Evolutionary conservation across 1,140 invertebrate species (phyloP), one percentile per base, ranked within the genome.

Genomic region (Brachionus sp.): DNA sequence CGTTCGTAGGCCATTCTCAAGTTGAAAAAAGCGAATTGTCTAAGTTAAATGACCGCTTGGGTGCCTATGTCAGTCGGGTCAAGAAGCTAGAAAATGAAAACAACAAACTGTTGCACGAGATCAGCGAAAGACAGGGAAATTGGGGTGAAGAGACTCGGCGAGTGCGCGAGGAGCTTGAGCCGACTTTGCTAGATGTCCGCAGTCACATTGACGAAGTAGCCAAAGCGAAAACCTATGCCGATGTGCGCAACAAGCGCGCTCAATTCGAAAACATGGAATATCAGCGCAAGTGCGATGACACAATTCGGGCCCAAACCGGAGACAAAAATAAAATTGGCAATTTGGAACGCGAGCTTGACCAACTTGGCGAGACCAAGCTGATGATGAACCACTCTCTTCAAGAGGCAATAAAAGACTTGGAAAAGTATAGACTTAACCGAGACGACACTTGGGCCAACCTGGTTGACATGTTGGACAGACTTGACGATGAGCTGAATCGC

Each of bases 111-210:
- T 1, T 62, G n/a, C n/a, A 50, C 16, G 77, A 80, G 12, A 66
- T 80, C n/a, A 57, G 57, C 23, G 77, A 80, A 0, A 66, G 35
- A n/a, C 77, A 66, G 35, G 57, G 16, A 0, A 37, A 23, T 9
- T 80, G 77, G 77, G 77, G 77, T 19, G 77, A 80, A 42, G 77
- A 62, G 12, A 64, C 77, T 9, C 77, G 77, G 19, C 19, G 16
- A 29, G 37, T 64, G 19, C 33, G 77, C 3, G 77, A 80, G 4
- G 4, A 62, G 19, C 57, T 62, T 0, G 77, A 80, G 10, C 50
- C 53, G 12, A 16, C 9, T 25, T 33, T 80, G 39, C 57, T 80
- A 4, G 77, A 80, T n/a, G 62, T 62, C 7, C 50, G 77, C 23
- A 50, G 77, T 19, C 29, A 29, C 16, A 80, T 80, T 3, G 77